Conservation (phyloP, 2,797 vertebrate genomes). For the Danionella dracula region DNA sequence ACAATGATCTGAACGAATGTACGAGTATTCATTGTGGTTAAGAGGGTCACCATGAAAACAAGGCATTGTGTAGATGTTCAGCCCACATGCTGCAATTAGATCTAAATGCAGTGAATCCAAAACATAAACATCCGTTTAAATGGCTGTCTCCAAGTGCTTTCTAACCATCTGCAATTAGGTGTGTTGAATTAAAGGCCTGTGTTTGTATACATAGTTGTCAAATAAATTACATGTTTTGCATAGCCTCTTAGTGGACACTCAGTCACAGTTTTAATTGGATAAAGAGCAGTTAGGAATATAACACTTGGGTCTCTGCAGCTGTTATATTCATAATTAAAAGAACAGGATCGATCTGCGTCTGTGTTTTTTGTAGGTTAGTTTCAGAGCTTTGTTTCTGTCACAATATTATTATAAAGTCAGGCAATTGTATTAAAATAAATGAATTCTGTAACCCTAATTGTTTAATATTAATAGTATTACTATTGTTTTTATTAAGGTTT, state of each 20-base stretch:
- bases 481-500: too few species aligned
- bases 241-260: background rate
- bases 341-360: background rate
- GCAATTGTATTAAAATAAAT: background rate
- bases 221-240: constrained; percentile 2
- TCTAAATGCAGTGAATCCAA: background rate
- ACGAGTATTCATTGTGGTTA: background rate
- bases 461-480: too few species aligned
- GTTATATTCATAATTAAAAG: background rate
- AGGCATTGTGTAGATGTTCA: background rate
- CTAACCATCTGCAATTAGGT: constrained; percentile 22
- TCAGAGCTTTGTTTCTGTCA: background rate
- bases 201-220: background rate
- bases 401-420: background rate
- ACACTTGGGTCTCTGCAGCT: background rate
- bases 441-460: too few species aligned
- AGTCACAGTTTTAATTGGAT: constrained; percentile 3
- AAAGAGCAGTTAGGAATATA: background rate
- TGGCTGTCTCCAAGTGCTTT: background rate
- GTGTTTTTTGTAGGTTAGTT: background rate
- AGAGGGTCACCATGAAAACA: background rate
- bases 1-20: constrained; percentile 3
- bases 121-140: constrained; percentile 17
- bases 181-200: constrained; percentile 10
- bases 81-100: constrained; percentile 1